Conservation (phyloP, 2,113 vertebrate genomes). For the Platycercus adscitus region DNA sequence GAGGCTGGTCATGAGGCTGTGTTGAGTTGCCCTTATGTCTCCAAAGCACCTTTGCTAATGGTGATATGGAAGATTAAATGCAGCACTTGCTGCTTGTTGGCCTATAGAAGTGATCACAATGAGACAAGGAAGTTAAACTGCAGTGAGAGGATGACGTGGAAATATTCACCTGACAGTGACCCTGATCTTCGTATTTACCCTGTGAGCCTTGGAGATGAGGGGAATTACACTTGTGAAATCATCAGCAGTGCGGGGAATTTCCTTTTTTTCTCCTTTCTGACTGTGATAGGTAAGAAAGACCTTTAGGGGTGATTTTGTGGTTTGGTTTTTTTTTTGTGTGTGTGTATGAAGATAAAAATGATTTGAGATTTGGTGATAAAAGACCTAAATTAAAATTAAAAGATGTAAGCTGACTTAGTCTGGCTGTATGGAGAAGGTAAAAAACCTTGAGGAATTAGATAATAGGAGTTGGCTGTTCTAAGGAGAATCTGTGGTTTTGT, state of each 20-base stretch:
- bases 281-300: slow-evolving; percentile 58
- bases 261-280: neutral
- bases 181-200: slow-evolving; percentile 24
- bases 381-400: neutral
- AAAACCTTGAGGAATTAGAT: neutral
- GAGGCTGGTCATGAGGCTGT: neutral
- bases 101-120: neutral
- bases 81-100: neutral
- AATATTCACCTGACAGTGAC: neutral
- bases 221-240: slow-evolving; percentile 38
- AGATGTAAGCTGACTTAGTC: neutral
- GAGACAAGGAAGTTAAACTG: neutral
- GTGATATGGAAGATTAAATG: neutral
- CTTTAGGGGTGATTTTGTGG: neutral
- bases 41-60: rapidly evolving
- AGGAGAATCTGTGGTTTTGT: neutral
- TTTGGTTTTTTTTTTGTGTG: neutral
- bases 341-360: neutral
- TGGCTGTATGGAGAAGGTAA: neutral
- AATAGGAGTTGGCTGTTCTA: neutral
- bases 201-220: slow-evolving; percentile 39
- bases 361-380: neutral
- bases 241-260: neutral
- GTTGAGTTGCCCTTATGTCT: neutral
- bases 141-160: slow-evolving; percentile 30